These are phyloP conservation scores for Piscicola geometra DNA, from an alignment of 2,888 invertebrate species.

Conservation along the genomic window DNA sequence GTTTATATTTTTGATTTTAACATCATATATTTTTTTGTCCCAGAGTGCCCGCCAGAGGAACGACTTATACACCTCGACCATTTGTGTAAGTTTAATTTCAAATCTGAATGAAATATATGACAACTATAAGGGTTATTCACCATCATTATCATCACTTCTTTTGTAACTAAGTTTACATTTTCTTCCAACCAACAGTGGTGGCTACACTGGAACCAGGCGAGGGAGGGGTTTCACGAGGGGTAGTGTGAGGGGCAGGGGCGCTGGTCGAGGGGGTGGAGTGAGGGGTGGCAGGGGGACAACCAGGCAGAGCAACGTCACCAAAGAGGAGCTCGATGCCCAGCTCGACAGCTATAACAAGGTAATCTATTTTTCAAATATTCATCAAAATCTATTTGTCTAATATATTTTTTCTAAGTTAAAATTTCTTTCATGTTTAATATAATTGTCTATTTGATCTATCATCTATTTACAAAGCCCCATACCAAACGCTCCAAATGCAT, in stretches of 20 bases:
- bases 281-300: conserved; percentile 23
- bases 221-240: neutral
- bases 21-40: neutral
- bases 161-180: too few species aligned
- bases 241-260: neutral
- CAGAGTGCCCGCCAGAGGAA: conserved; percentile 2
- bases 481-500: too few species aligned
- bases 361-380: too few species aligned
- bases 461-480: too few species aligned
- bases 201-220: neutral
- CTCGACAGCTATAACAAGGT: conserved; percentile 32
- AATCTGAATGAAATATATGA: neutral
- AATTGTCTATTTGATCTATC: too few species aligned
- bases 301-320: conserved; percentile 1
- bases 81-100: neutral
- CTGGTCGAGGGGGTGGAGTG: conserved; percentile 18
- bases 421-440: too few species aligned
- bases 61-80: neutral
- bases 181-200: neutral
- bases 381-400: too few species aligned
- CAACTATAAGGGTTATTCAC: too few species aligned
- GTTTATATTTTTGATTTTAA: neutral
- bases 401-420: too few species aligned
- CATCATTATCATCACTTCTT: too few species aligned
- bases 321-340: conserved; percentile 28